phyloP scores from a whole-genome alignment of 1,140 invertebrate genomes.

The Vanessa tameamea region DNA sequence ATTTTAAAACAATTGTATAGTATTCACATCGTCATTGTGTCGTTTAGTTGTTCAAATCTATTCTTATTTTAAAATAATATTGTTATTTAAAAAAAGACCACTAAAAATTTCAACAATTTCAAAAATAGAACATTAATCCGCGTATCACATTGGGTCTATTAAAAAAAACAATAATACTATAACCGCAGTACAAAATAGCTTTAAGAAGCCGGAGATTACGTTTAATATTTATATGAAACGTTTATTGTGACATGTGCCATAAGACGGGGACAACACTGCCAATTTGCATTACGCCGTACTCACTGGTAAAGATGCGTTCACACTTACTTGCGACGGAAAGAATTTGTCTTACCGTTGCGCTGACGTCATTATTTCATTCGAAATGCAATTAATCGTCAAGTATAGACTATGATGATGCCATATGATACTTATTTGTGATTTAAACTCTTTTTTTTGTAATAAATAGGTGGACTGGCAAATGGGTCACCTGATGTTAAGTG shows the following conservation, averaged over 20 bases:
- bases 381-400: no score
- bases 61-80: no score
- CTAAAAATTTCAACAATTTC: not conserved
- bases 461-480: no score
- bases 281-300: conserved; percentile 26
- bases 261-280: conserved; percentile 19
- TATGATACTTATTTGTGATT: no score
- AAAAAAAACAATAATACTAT: conserved; percentile 4
- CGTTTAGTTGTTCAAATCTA: no score
- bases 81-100: not conserved
- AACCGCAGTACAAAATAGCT: conserved; percentile 14
- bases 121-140: conserved; percentile 10
- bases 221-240: conserved; percentile 21
- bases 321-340: not conserved
- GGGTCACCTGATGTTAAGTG: no score
- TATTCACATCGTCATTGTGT: no score
- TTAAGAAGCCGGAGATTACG: conserved; percentile 7
- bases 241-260: conserved; percentile 31
- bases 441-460: no score
- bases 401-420: no score
- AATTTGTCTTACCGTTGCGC: not conserved
- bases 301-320: not conserved
- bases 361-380: no score
- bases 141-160: not conserved
- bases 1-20: no score